Conservation (phyloP, 2,888 invertebrate genomes). For the Willowsia nigromaculata region DNA sequence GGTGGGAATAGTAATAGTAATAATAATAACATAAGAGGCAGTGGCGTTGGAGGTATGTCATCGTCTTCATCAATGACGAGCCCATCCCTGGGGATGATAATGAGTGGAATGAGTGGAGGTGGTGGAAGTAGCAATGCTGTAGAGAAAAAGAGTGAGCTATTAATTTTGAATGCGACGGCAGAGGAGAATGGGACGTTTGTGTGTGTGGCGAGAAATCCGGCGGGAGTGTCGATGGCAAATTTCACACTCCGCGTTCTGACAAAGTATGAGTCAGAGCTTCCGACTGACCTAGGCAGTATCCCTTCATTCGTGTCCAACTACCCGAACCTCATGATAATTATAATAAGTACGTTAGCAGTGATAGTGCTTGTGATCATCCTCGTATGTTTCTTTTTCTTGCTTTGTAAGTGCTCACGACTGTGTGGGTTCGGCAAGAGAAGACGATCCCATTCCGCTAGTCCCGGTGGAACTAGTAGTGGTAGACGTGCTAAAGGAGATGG, state of each 20-base stretch:
- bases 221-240: conserved; percentile 89
- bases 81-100: conserved; percentile 59
- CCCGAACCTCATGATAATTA: conserved; percentile 77
- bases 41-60: conserved; percentile 20
- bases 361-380: conserved; percentile 83
- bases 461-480: conserved; percentile 46
- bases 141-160: conserved; percentile 89
- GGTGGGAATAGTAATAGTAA: not conserved
- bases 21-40: conserved; percentile 2
- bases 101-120: not conserved
- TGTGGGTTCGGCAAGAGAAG: conserved; percentile 71
- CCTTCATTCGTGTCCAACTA: conserved; percentile 77
- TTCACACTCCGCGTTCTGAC: conserved; percentile 85
- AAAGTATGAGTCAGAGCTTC: conserved; percentile 75
- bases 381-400: conserved; percentile 85
- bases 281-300: conserved; percentile 70
- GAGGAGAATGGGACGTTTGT: conserved; percentile 93
- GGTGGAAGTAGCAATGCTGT: conserved; percentile 80
- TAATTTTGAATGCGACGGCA: conserved; percentile 88
- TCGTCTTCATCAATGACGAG: conserved; percentile 43
- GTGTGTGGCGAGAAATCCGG: conserved; percentile 92
- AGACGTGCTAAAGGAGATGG: conserved; percentile 68
- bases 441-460: conserved; percentile 54
- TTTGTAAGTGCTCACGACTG: conserved; percentile 80
- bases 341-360: conserved; percentile 77